Evolutionary conservation across 2,113 vertebrate species (phyloP).

Genomic region (Mus pahari): DNA sequence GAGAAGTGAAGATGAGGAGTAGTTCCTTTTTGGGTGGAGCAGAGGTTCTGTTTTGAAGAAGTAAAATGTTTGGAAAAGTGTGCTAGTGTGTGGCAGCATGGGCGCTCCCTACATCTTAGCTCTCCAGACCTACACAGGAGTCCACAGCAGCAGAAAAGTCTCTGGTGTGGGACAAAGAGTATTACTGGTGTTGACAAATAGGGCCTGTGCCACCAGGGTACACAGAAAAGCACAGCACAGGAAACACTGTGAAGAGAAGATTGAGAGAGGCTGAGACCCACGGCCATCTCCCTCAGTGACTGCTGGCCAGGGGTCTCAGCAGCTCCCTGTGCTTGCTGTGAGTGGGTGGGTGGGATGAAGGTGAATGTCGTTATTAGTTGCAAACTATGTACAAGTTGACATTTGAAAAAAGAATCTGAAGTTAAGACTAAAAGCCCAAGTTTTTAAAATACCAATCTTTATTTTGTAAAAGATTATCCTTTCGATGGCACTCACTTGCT

Average conservation of each 20-base stretch:
- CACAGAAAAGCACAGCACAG: not conserved
- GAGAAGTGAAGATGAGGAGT: not conserved
- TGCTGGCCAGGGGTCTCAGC: slow-evolving; percentile 7
- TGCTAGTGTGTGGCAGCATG: not conserved
- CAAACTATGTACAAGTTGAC: not conserved
- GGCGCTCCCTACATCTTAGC: no score
- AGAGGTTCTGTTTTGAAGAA: not conserved
- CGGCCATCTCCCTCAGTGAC: not conserved
- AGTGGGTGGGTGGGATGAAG: not conserved
- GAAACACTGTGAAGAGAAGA: not conserved
- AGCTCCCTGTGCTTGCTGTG: not conserved
- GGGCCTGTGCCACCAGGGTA: not conserved
- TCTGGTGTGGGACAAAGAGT: not conserved
- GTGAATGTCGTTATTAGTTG: not conserved
- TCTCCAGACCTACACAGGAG: not conserved
- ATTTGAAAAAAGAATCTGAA: slow-evolving; percentile 41
- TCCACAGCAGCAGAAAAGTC: not conserved
- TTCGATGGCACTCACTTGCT: not conserved
- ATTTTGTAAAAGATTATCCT: slow-evolving; percentile 6
- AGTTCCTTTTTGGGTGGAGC: not conserved
- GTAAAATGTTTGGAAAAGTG: not conserved
- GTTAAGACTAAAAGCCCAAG: not conserved
- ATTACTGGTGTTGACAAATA: not conserved
- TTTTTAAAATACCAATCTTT: not conserved
- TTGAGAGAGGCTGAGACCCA: not conserved